These are phyloP conservation scores for Littorina saxatilis DNA, from an alignment of 1,140 invertebrate species.

Conservation along the genomic window DNA sequence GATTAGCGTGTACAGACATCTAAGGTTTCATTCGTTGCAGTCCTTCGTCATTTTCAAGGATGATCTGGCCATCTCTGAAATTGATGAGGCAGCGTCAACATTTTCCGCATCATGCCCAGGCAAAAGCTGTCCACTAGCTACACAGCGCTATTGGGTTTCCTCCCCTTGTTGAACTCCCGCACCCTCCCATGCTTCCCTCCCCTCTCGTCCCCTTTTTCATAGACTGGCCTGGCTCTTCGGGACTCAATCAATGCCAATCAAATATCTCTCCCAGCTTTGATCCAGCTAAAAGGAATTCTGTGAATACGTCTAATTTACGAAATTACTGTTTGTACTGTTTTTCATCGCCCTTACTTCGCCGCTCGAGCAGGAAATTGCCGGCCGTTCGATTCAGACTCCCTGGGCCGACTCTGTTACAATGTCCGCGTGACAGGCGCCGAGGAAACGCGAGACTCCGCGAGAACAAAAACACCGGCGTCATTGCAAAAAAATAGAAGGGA, in stretches of 20 bases:
- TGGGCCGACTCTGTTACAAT: not conserved
- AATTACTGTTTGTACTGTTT: slow-evolving; percentile 37
- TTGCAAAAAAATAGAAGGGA: not conserved
- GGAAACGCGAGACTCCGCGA: not conserved
- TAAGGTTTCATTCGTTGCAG: too few species aligned
- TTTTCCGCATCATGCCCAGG: not conserved
- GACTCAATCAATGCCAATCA: slow-evolving; percentile 42
- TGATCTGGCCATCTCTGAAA: too few species aligned
- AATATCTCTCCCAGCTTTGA: slow-evolving; percentile 27
- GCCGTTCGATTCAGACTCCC: not conserved
- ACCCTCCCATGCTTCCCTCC: not conserved
- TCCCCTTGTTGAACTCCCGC: not conserved
- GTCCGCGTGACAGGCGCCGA: not conserved
- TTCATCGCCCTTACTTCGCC: slow-evolving; percentile 14
- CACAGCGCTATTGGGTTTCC: not conserved
- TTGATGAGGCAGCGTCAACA: not conserved
- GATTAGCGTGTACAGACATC: too few species aligned
- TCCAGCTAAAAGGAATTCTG: slow-evolving; percentile 37
- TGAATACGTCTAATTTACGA: slow-evolving; percentile 40
- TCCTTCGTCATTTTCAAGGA: too few species aligned
- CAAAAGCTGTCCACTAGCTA: not conserved
- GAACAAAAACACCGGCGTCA: slow-evolving; percentile 15
- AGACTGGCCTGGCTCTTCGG: not conserved
- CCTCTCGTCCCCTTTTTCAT: not conserved
- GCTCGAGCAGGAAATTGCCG: slow-evolving; percentile 31